Evolutionary conservation across 2,113 vertebrate species (phyloP).

Genomic region (Lichenostomus cassidix): DNA sequence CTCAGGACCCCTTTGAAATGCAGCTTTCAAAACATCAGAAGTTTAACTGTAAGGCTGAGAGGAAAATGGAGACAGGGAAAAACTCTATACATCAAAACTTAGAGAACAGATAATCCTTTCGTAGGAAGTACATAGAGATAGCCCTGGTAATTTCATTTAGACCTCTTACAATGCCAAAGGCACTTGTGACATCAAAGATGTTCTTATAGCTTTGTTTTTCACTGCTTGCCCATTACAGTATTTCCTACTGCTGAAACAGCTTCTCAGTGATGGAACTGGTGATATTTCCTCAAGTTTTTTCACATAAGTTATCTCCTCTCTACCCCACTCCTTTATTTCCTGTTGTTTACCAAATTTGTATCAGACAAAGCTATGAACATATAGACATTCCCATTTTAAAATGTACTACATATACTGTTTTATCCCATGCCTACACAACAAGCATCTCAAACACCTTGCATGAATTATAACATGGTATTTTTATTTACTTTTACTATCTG

Average conservation of each 20-base stretch:
- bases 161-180: background rate
- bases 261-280: background rate
- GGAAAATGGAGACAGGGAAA: background rate
- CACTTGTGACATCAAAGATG: background rate
- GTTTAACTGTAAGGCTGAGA: background rate
- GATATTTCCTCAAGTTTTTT: background rate
- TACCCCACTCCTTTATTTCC: background rate
- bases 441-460: background rate
- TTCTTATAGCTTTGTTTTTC: background rate
- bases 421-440: background rate
- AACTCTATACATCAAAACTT: background rate
- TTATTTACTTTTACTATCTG: conserved; percentile 2
- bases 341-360: background rate
- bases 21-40: background rate
- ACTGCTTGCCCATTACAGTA: background rate
- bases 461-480: background rate
- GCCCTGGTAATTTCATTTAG: background rate
- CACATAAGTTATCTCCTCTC: background rate
- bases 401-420: background rate
- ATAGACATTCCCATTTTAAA: background rate
- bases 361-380: background rate
- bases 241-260: background rate
- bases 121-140: background rate
- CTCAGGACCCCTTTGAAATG: background rate
- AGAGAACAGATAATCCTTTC: background rate